Conservation (phyloP, 2,888 invertebrate species). For the Acleris laterana region DNA sequence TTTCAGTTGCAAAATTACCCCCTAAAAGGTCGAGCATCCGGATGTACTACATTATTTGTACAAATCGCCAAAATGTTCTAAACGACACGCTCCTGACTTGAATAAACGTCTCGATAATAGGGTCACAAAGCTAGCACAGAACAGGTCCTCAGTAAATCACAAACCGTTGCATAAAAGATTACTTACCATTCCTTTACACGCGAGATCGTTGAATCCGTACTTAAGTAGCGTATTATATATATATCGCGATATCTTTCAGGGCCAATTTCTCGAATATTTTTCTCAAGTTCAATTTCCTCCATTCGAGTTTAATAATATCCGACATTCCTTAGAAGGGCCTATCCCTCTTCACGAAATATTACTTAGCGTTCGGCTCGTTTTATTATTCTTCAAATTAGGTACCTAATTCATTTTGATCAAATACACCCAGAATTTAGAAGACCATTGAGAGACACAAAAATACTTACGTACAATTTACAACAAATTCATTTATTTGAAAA, state of each 20-base stretch:
- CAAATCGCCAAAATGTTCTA: constrained; percentile 2
- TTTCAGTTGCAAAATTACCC: too few relatives aligned
- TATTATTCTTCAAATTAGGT: constrained; percentile 4
- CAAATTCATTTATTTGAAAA: too few relatives aligned
- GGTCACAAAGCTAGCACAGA: constrained; percentile 22
- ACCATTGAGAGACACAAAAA: too few relatives aligned
- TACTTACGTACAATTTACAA: too few relatives aligned
- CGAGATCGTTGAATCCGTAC: constrained; percentile 11
- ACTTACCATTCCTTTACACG: constrained; percentile 24
- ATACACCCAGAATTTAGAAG: neutral
- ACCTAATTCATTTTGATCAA: constrained; percentile 4
- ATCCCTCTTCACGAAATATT: constrained; percentile 18
- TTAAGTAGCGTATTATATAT: constrained; percentile 16
- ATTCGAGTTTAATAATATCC: constrained; percentile 28
- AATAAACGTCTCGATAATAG: constrained; percentile 18
- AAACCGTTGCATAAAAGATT: constrained; percentile 33
- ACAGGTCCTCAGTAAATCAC: constrained; percentile 29
- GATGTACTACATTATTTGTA: neutral
- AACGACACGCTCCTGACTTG: constrained; percentile 12
- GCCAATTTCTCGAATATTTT: constrained; percentile 28
- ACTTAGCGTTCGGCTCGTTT: constrained; percentile 5
- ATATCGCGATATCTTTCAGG: constrained; percentile 23
- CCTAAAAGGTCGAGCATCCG: too few relatives aligned
- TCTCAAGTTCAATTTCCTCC: constrained; percentile 25
- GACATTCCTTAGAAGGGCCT: constrained; percentile 16